Evolutionary conservation across 2,888 invertebrate species (phyloP), one percentile per base, ranked within the genome.

Genomic region (Oxystoma pomonae): DNA sequence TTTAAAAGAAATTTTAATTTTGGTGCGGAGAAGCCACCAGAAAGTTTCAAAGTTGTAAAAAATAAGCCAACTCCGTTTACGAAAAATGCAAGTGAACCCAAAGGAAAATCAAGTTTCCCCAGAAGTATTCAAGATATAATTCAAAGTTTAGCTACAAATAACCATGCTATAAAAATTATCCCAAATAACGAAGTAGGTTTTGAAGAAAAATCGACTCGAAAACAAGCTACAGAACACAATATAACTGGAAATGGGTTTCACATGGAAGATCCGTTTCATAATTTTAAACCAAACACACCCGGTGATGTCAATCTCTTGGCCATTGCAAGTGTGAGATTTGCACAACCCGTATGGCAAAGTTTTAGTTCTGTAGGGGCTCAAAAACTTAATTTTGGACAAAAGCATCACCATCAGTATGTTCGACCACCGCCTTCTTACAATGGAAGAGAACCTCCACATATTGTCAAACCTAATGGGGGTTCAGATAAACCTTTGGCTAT

Each of bases 261-360:
- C n/a, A 68, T 62, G n/a, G 60, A 67, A 57, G 90, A 91, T 75
- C 90, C 90, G 17, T 83, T 91, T 67, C 86, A 85, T 73, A 84
- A 83, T 1, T 91, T 84, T 72, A 91, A 90, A 74, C 91, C 91
- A 0, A 86, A 87, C 64, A 87, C 86, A 67, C 90, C 90, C 0
- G 85, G 89, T 49, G 91, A 91, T 62, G 85, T 91, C 0, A 91
- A 91, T 78, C 79, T 90, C 52, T 73, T 91, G 68, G 90, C 90
- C 1, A 85, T 88, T 52, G 81, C 78, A 51, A 81, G 79, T 63
- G 76, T 81, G 60, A 71, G 81, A 68, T 77, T 82, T 74, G 73
- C 81, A 62, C 76, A 84, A 69, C 75, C 78, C 1, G 64, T 73
- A 21, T 76, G 77, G 75, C 70, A 68, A 17, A 69, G 69, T 50